Evolutionary conservation across 2,113 vertebrate genomes (phyloP), one percentile per base, ranked within the genome.

Genomic region (Corythoichthys haematopterus): DNA sequence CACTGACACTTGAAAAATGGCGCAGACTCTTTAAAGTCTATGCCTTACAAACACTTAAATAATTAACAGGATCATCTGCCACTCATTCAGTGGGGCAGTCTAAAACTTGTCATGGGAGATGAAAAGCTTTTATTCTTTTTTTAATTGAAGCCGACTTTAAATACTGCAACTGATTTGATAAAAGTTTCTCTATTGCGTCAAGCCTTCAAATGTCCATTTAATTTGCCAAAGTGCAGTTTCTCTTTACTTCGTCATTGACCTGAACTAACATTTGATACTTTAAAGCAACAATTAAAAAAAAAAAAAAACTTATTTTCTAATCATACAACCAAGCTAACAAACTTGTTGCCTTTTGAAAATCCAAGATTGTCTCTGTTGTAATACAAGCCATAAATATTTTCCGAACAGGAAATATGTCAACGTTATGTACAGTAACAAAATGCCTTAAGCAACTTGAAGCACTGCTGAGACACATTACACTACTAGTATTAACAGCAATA

Each of bases 21-120:
- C 16, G 45, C 33, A 35, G 62, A 43, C 43, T 58, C 28, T 78
- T 64, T 70, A 63, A 84, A 84, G 76, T 72, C 70, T 63, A 62
- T 74, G 59, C 71, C 80, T 83, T 72, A 80, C 80, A 80, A 88
- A 86, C 80, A 78, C 84, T 80, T 84, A 70, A 84, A 87, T 88
- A 88, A 89, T 87, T 88, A 84, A 81, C 73, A 83, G 77, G 69
- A 84, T 80, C 70, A 73, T 84, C 83, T 84, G 83, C 72, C 76
- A 87, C 65, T 84, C 80, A 87, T 86, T 88, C 82, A 84, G 71
- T 1, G 20, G 28, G 46, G 16, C 36, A 67, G 46, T 81, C 71
- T 58, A 61, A 80, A 76, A 71, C 79, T 61, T 61, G 40, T 43
- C 28, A 28, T 9, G 52, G 20, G 52, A 84, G 87, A 85, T 85